Percentiles rank a stretch among this genome's conserved stretches.
Evolutionary conservation across 64 coral and sea anemone species (phyloP).

Genomic region (Cladopsammia gracilis): DNA sequence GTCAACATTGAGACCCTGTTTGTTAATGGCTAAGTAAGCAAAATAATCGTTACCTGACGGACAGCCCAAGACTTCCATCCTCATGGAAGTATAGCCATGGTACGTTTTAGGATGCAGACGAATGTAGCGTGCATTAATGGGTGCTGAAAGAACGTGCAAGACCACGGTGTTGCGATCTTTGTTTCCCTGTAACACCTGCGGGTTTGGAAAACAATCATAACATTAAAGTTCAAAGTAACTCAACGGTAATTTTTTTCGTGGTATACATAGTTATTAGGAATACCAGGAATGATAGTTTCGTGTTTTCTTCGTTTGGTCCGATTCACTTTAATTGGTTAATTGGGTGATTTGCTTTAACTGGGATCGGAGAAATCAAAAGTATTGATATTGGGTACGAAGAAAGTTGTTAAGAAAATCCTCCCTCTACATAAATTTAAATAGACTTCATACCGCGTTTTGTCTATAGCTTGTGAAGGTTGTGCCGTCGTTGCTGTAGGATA

Average conservation of each 20-base stretch:
- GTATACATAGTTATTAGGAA: too few relatives aligned
- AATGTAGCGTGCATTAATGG: slow-evolving; percentile 1
- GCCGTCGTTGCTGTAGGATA: neutral
- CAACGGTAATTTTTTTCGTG: too few relatives aligned
- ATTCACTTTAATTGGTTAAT: too few relatives aligned
- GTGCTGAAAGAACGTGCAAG: neutral
- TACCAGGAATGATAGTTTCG: too few relatives aligned
- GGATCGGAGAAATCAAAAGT: too few relatives aligned
- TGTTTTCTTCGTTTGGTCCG: too few relatives aligned
- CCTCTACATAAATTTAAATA: too few relatives aligned
- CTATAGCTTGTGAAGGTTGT: neutral
- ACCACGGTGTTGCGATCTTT: neutral
- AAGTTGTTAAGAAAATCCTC: too few relatives aligned
- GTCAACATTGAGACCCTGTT: too few relatives aligned
- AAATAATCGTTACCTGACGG: neutral
- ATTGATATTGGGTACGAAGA: too few relatives aligned
- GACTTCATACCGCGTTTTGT: neutral
- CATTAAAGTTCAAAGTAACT: too few relatives aligned
- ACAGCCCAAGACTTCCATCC: neutral
- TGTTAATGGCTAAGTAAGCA: neutral
- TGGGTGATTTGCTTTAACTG: too few relatives aligned
- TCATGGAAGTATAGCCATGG: neutral
- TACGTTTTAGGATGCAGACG: neutral
- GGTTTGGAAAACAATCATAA: neutral
- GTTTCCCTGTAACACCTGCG: neutral